These are phyloP conservation scores for Blastobasis lacticolella DNA, from an alignment of 2,888 invertebrate genomes.

Conservation along the genomic window DNA sequence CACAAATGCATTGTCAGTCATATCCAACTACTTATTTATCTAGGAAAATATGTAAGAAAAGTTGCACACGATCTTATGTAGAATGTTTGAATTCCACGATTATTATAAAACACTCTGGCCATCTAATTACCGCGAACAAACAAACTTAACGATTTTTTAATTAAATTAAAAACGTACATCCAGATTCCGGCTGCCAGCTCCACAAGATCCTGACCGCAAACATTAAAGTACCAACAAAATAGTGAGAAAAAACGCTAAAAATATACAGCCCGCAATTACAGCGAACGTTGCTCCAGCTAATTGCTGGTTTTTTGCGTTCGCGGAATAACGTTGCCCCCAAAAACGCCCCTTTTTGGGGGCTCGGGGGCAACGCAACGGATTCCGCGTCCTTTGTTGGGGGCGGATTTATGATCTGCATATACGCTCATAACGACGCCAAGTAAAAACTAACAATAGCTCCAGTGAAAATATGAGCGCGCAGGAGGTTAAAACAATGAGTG, in stretches of 20 bases:
- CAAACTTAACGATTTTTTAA: too few species aligned
- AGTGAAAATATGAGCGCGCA: conserved; percentile 7
- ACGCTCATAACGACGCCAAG: conserved; percentile 8
- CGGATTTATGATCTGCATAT: conserved; percentile 9
- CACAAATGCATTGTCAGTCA: too few species aligned
- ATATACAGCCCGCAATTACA: conserved; percentile 11
- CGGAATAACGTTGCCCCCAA: conserved; percentile 8
- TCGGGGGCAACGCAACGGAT: background rate
- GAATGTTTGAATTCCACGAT: too few species aligned
- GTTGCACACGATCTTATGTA: too few species aligned
- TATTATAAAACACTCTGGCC: too few species aligned
- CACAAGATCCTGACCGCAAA: too few species aligned
- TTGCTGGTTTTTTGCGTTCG: conserved; percentile 11
- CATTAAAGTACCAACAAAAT: too few species aligned
- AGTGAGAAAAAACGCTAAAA: conserved; percentile 5
- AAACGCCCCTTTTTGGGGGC: conserved; percentile 6
- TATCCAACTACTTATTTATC: too few species aligned
- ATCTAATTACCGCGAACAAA: too few species aligned
- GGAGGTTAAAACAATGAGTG: conserved; percentile 6
- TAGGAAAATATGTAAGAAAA: too few species aligned
- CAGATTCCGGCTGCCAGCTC: too few species aligned
- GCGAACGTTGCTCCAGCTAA: conserved; percentile 9
- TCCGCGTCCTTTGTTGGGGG: conserved; percentile 4
- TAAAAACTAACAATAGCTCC: conserved; percentile 11
- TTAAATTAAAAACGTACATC: too few species aligned